phyloP scores from a whole-genome alignment of 1,140 invertebrate genomes.

The Saxidomus purpurata region DNA sequence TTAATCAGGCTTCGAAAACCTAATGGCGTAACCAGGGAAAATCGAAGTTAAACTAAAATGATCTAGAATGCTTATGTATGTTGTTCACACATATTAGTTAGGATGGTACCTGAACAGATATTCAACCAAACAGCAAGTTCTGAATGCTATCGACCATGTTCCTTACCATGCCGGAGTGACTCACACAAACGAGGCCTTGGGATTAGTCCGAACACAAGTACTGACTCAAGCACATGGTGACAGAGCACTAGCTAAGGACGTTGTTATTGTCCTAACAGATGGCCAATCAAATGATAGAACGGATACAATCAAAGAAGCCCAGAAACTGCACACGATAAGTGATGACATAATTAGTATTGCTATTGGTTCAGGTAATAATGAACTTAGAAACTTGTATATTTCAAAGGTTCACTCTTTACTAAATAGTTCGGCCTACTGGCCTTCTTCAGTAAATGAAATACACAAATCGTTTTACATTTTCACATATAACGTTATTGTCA shows the following conservation, averaged over 20 bases:
- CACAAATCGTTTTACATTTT: too few species aligned
- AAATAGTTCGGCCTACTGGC: too few species aligned
- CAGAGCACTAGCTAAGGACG: background rate
- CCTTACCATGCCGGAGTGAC: background rate
- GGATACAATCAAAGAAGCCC: background rate
- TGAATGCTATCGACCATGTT: background rate
- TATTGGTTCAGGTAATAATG: background rate
- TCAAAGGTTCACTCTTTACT: too few species aligned
- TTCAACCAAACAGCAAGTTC: background rate
- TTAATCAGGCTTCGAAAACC: too few species aligned
- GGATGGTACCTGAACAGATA: background rate
- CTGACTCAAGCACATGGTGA: background rate
- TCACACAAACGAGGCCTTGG: background rate
- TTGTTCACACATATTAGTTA: background rate
- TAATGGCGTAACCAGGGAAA: too few species aligned
- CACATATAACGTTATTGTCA: too few species aligned
- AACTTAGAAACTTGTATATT: background rate
- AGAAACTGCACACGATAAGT: background rate
- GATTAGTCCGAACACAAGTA: background rate
- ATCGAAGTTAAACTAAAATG: too few species aligned
- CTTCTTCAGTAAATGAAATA: too few species aligned
- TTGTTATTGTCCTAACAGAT: conserved; percentile 29
- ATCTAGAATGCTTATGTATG: too few species aligned
- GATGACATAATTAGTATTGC: background rate
- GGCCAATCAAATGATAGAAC: conserved; percentile 1